Base-by-base conservation (phyloP, 1,140 invertebrate genomes). In the Ephestia elutella region DNA sequence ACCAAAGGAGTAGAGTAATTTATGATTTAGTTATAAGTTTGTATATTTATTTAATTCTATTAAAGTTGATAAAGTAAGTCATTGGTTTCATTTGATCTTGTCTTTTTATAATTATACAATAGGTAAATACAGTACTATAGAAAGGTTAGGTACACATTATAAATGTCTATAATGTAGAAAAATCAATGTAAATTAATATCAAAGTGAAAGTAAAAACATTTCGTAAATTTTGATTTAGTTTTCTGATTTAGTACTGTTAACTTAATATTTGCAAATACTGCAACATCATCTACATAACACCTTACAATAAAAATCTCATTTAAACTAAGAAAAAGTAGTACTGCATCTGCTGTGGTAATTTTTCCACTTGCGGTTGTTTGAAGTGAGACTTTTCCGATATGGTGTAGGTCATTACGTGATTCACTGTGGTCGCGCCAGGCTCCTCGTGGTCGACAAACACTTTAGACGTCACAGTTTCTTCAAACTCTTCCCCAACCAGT, bases 341-440 rank as follows among this genome's bases (percentile, higher is more conserved):
- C 54, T 88, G 83, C 80, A 88, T 78, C 63, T 88, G 83, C 56
- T 88, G 75, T 3, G 86, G 86, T 11, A 88, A 54, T 32, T 73
- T 75, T 60, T 86, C 83, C 49, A 86, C 73, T 51, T 80, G 64
- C 0, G 83, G 82, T 3, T 70, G 75, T 60, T 65, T 84, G 38
- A 85, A 88, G 38, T 86, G 83, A 0, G 82, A 66, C 56, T 83
- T 84, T 53, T 88, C 86, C 10, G 78, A 68, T 4, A 88, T 20
- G 0, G 86, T 84, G 44, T 88, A 88, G 0, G 81, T 83, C 65
- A 71, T 88, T 0, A 86, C 71, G 20, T 88, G 86, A 38, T 82
- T 86, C 0, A 88, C 82, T 25, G 78, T 80, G 0, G 80, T 63
- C 3, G 77, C 60, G 0, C 80, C 83, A 0, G 81, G 81, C 19